phyloP scores from a whole-genome alignment of 2,797 vertebrate genomes.

The Linurgus olivaceus region DNA sequence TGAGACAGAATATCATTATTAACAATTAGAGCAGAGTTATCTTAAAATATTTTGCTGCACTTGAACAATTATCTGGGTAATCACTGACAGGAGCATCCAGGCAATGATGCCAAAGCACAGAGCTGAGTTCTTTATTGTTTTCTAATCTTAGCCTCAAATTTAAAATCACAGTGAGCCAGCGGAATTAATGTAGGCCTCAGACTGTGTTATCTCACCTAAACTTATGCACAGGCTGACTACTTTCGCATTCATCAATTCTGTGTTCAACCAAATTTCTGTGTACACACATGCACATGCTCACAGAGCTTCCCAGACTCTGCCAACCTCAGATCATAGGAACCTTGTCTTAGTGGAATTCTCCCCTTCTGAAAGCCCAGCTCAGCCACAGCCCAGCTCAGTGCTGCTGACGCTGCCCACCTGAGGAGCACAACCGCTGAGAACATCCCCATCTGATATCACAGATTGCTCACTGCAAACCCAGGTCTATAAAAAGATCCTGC shows the following conservation, averaged over 20 bases:
- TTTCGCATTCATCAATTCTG: neutral
- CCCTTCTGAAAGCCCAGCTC: neutral
- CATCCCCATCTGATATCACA: neutral
- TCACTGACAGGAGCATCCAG: neutral
- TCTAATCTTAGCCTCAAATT: neutral
- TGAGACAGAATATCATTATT: constrained; percentile 36
- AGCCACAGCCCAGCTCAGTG: neutral
- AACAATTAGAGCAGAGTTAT: constrained; percentile 2
- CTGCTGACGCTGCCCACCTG: neutral
- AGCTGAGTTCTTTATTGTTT: neutral
- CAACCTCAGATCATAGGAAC: rapidly evolving
- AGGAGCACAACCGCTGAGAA: neutral
- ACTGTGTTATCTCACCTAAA: neutral
- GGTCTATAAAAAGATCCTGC: neutral
- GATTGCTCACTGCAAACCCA: neutral
- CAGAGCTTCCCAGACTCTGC: neutral
- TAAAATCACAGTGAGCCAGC: neutral
- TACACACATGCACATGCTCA: neutral
- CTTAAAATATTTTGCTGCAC: constrained; percentile 40
- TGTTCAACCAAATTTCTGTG: neutral
- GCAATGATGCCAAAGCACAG: neutral
- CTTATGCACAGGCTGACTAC: neutral
- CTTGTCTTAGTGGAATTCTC: neutral
- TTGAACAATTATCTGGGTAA: neutral
- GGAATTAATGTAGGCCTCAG: neutral